phyloP scores from a whole-genome alignment of 2,888 invertebrate species.

The Congeria kusceri region DNA sequence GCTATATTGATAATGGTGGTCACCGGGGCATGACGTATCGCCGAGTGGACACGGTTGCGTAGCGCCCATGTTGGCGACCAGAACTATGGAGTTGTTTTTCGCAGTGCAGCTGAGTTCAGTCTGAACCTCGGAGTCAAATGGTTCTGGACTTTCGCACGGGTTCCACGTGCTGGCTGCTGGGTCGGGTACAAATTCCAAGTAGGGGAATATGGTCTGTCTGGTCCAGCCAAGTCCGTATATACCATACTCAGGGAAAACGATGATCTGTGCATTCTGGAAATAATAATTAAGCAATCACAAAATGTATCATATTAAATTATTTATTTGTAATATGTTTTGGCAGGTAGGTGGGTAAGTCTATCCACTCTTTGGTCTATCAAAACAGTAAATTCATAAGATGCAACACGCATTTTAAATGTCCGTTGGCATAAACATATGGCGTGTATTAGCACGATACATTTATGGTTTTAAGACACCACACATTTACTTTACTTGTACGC shows the following conservation, averaged over 20 bases:
- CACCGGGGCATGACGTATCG: constrained; percentile 66
- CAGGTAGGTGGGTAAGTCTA: no score
- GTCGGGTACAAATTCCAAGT: constrained; percentile 75
- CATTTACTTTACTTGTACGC: no score
- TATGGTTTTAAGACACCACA: not conserved
- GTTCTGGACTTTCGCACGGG: constrained; percentile 68
- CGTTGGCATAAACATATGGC: not conserved
- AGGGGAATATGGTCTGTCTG: constrained; percentile 60
- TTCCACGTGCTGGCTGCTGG: constrained; percentile 86
- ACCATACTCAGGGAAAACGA: constrained; percentile 91
- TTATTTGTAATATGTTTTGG: not conserved
- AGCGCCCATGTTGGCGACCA: constrained; percentile 23
- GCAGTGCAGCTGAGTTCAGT: constrained; percentile 87
- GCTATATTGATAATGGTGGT: constrained; percentile 87
- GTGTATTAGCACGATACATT: not conserved
- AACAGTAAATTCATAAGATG: not conserved
- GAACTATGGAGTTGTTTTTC: constrained; percentile 80
- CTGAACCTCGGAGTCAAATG: constrained; percentile 59
- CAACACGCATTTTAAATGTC: not conserved
- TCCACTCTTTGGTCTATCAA: no score
- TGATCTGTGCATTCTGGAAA: constrained; percentile 89
- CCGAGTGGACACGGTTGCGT: constrained; percentile 86
- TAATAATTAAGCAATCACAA: no score
- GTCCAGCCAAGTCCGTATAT: constrained; percentile 84
- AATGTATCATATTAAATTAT: not conserved